Conservation (phyloP, 2,888 invertebrate species). For the Axea sp. region DNA sequence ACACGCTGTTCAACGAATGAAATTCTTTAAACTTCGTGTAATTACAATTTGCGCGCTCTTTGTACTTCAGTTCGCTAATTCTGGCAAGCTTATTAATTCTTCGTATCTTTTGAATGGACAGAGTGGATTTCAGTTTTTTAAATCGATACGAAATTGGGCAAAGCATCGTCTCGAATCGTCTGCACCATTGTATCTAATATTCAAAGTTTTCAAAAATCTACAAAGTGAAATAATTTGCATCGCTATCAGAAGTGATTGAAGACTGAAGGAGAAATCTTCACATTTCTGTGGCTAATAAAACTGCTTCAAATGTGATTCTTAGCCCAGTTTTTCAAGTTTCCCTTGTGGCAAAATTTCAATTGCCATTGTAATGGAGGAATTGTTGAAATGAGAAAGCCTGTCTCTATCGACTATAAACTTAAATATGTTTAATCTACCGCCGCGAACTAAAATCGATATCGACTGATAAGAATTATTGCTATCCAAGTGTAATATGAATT, state of each 20-base stretch:
- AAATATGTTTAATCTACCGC: constrained; percentile 47
- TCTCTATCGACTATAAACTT: constrained; percentile 21
- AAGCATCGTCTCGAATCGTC: constrained; percentile 14
- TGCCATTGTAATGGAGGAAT: constrained; percentile 54
- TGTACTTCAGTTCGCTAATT: constrained; percentile 22
- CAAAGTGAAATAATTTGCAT: constrained; percentile 56
- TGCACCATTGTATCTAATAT: constrained; percentile 40
- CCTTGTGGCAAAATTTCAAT: constrained; percentile 50
- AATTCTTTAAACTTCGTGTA: background rate
- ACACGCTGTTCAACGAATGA: too few species aligned
- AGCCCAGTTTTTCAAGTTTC: constrained; percentile 50
- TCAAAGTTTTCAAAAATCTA: constrained; percentile 40
- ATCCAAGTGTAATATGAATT: constrained; percentile 12
- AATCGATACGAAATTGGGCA: constrained; percentile 1
- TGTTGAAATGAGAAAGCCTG: constrained; percentile 39
- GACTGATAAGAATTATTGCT: constrained; percentile 32
- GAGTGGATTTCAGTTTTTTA: constrained; percentile 18
- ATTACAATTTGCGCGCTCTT: constrained; percentile 25
- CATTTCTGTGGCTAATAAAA: constrained; percentile 47
- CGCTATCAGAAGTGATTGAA: constrained; percentile 43
- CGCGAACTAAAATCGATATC: constrained; percentile 38
- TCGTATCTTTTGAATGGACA: background rate
- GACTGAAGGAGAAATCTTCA: constrained; percentile 35
- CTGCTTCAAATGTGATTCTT: constrained; percentile 44
- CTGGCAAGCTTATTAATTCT: too few species aligned